phyloP scores from a whole-genome alignment of 2,888 invertebrate species.

The Seira musarum region DNA sequence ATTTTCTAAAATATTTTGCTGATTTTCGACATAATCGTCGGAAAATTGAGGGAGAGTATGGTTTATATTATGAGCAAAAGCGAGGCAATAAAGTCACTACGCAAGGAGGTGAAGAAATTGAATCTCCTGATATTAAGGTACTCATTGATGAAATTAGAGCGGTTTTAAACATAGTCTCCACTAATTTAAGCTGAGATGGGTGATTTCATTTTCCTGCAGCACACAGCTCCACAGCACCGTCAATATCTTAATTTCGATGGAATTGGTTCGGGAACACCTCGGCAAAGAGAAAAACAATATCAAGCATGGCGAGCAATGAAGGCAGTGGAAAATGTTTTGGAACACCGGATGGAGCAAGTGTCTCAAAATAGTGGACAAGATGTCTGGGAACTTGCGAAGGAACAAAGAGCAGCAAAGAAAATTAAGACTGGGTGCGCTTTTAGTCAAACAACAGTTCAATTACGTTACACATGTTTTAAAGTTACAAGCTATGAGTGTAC shows the following conservation, averaged over 20 bases:
- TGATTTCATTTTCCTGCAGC: constrained; percentile 74
- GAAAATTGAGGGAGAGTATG: constrained; percentile 71
- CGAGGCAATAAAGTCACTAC: constrained; percentile 77
- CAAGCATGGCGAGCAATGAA: constrained; percentile 79
- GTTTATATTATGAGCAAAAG: constrained; percentile 71
- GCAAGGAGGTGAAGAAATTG: constrained; percentile 46
- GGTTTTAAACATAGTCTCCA: too few species aligned
- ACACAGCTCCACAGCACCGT: constrained; percentile 91
- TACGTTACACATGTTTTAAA: not conserved
- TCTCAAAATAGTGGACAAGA: constrained; percentile 71
- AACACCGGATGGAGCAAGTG: constrained; percentile 74
- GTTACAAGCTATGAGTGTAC: not conserved
- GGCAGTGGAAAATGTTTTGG: constrained; percentile 80
- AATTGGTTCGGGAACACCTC: constrained; percentile 84
- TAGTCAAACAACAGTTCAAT: not conserved
- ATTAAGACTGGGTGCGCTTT: constrained; percentile 83
- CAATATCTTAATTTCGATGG: constrained; percentile 88
- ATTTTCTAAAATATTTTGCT: constrained; percentile 80
- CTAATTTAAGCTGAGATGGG: too few species aligned
- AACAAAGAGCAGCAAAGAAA: constrained; percentile 78
- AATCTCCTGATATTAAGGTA: constrained; percentile 68
- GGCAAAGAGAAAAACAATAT: constrained; percentile 85
- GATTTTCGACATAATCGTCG: constrained; percentile 76
- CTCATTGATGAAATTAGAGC: not conserved
- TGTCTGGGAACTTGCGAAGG: constrained; percentile 78